These are phyloP conservation scores for Steinernema scapterisci DNA, from an alignment of 2,888 invertebrate species.

Conservation along the genomic window DNA sequence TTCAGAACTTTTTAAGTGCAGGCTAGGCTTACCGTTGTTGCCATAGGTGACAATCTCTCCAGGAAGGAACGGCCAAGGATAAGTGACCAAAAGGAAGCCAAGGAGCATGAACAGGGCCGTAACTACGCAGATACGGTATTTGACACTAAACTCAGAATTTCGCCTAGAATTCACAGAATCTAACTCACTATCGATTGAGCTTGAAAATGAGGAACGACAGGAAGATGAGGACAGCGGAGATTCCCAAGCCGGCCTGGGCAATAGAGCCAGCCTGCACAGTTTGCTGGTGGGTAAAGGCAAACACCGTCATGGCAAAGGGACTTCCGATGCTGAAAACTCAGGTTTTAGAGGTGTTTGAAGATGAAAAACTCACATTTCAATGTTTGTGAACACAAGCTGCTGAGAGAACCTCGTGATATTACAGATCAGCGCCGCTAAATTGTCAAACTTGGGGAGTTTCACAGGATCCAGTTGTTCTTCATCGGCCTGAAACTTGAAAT, in stretches of 20 bases:
- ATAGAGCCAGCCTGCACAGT: not conserved
- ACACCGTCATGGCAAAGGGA: conserved; percentile 7
- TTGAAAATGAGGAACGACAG: conserved; percentile 66
- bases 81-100: not conserved
- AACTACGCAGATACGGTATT: conserved; percentile 40
- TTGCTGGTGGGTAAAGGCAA: conserved; percentile 4
- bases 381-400: conserved; percentile 68
- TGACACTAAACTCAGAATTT: conserved; percentile 38
- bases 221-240: conserved; percentile 44
- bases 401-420: conserved; percentile 38
- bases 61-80: conserved; percentile 7
- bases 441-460: conserved; percentile 1
- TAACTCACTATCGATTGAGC: conserved; percentile 49
- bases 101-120: conserved; percentile 33
- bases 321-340: conserved; percentile 55
- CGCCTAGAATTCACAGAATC: no score
- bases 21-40: no score
- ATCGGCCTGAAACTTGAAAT: not conserved
- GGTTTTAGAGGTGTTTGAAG: no score
- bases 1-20: no score
- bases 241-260: not conserved
- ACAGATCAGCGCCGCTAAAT: not conserved
- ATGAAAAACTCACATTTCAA: conserved; percentile 64
- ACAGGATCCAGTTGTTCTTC: not conserved
- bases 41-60: not conserved